A percentile compares a stretch with the other conserved stretches of the same genome.
Evolutionary conservation across 1,140 invertebrate genomes (phyloP).

Genomic region (Drosophila athabasca): DNA sequence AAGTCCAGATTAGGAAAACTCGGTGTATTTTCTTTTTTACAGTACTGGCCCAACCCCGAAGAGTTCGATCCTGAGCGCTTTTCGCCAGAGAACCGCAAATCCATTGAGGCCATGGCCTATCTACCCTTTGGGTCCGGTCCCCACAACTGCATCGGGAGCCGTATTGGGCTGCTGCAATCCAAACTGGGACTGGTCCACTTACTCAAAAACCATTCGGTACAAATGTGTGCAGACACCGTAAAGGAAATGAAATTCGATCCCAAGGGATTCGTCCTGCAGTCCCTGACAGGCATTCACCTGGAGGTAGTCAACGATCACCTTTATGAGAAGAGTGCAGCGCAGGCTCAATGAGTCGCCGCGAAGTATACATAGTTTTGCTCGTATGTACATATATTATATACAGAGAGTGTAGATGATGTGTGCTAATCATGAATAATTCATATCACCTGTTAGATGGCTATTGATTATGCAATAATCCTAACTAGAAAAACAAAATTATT

Average conservation of each 20-base stretch:
- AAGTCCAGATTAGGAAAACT: neutral
- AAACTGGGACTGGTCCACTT: constrained; percentile 75
- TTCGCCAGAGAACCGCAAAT: constrained; percentile 84
- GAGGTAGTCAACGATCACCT: constrained; percentile 70
- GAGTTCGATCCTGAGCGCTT: constrained; percentile 88
- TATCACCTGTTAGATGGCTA: neutral
- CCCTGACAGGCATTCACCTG: constrained; percentile 46
- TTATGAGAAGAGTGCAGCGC: constrained; percentile 40
- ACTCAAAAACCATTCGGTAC: constrained; percentile 67
- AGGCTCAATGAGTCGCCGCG: neutral
- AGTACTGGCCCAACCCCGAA: constrained; percentile 88
- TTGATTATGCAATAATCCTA: neutral
- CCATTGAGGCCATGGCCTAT: constrained; percentile 85
- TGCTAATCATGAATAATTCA: too few species aligned
- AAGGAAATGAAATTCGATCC: constrained; percentile 63
- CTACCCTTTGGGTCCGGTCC: constrained; percentile 92
- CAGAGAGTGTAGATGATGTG: constrained; percentile 1
- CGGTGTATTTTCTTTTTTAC: constrained; percentile 84
- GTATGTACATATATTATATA: too few species aligned
- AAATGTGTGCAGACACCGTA: constrained; percentile 41
- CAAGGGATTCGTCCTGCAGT: constrained; percentile 61
- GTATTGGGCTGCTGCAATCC: constrained; percentile 72
- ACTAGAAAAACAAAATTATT: constrained; percentile 22
- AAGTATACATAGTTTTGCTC: neutral
- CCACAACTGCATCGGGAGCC: constrained; percentile 89